Conservation (phyloP, 2,113 vertebrate species). For the Thinocorus orbignyianus region DNA sequence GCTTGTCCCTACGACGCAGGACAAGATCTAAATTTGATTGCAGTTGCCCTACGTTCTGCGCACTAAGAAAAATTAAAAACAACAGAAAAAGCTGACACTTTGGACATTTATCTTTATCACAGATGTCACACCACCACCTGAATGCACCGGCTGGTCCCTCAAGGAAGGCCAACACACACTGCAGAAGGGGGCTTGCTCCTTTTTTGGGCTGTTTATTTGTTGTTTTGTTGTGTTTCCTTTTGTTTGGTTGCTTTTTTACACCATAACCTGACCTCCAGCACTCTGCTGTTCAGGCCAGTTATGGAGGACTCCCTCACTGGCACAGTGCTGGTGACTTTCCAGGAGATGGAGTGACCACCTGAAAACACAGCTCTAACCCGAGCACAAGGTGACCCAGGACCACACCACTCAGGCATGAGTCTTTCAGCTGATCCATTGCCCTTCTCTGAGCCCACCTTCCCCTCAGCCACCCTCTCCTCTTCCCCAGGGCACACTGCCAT, state of each 20-base stretch:
- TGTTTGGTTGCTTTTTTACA: neutral
- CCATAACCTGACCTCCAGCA: fast-evolving
- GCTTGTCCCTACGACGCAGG: neutral
- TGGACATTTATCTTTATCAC: neutral
- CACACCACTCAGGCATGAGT: neutral
- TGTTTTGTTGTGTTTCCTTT: neutral
- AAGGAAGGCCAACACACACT: too few species aligned
- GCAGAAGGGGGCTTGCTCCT: neutral
- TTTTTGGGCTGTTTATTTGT: neutral
- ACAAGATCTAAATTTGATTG: neutral
- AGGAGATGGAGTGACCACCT: neutral
- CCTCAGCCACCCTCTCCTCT: neutral
- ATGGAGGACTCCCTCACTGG: fast-evolving
- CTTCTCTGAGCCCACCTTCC: neutral
- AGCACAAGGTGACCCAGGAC: neutral
- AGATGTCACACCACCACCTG: neutral
- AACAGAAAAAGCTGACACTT: neutral
- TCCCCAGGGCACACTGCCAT: neutral
- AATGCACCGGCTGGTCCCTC: neutral
- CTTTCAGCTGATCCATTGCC: neutral
- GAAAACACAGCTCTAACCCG: neutral
- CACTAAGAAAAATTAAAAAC: neutral
- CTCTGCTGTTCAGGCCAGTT: neutral
- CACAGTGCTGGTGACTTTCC: fast-evolving
- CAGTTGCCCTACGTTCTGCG: neutral